These are phyloP conservation scores for Aphidius colemani DNA, from an alignment of 2,888 invertebrate species.

Conservation along the genomic window DNA sequence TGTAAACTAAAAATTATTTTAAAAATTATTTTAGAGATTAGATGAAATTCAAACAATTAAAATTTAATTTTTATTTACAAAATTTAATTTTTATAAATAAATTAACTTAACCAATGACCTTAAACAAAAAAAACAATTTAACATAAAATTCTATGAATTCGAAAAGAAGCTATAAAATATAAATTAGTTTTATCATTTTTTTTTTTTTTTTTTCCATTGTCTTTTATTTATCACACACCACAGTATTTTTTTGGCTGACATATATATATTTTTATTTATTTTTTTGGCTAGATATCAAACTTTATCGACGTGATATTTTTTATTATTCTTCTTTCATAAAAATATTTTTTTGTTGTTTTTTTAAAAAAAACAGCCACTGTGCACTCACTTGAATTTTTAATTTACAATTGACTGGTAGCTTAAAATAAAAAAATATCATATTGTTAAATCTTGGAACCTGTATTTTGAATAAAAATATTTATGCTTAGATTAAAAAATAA, in stretches of 20 bases:
- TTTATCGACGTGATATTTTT: neutral
- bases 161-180: neutral
- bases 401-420: too few species aligned
- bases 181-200: neutral
- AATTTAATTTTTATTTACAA: too few species aligned
- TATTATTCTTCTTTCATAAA: neutral
- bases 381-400: too few species aligned
- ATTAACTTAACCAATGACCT: neutral
- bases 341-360: neutral
- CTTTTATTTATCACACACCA: neutral
- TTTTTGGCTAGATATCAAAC: neutral
- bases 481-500: too few species aligned
- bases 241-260: neutral
- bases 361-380: neutral
- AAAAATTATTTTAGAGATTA: too few species aligned
- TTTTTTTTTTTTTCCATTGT: neutral
- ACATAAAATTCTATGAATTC: neutral
- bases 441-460: too few species aligned
- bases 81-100: too few species aligned
- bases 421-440: too few species aligned
- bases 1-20: too few species aligned
- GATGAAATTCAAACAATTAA: too few species aligned
- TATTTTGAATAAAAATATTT: too few species aligned
- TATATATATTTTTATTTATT: neutral
- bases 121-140: neutral